Base-by-base conservation (phyloP, 1,140 invertebrate genomes). In the Phthorimaea operculella region DNA sequence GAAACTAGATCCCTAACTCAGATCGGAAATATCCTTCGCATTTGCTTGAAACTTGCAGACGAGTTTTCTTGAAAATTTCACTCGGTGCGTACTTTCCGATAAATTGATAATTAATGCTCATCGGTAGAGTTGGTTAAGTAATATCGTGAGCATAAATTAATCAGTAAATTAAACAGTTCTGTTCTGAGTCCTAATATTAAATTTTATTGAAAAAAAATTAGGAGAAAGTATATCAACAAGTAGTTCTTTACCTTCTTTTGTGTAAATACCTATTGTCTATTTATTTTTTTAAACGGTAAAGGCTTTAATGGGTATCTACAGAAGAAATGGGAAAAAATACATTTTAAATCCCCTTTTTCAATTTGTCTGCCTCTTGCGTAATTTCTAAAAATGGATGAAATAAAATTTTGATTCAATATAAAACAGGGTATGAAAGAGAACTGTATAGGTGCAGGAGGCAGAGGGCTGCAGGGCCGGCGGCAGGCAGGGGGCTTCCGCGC, bases 1-100 rank as follows among this genome's bases (percentile, higher is more conserved):
- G 70, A 75, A 76, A 74, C 72, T 71, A 74, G 66, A 71, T 73
- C 59, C 64, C 63, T 67, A 72, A 69, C 63, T 63, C 55, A 51
- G 65, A 76, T 76, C 65, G 65, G 63, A 70, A 74, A 72, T 68
- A 66, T 71, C 64, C 59, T 59, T 51, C 59, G 60, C 72, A 76
- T 75, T 72, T 70, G 66, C 72, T 60, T 55, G 28, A 51, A 59
- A 64, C 53, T 58, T 51, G 36, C 21, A 53, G 33, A 45, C 21
- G 52, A 36, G 33, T 33, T 56, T 51, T 33, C 15, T 15, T 47
- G 8, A 47, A 47, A 47, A 16, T 16, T 16, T 47, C 10, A 47
- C 36, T 39, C 10, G 10, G 36, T 16, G 44, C n/a, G 44, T 16
- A 47, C 8, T 47, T 47, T 47, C 16, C 44, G n/a, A 47, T 47